Conservation (phyloP, 2,113 vertebrate species). For the Dipodomys stephensi region DNA sequence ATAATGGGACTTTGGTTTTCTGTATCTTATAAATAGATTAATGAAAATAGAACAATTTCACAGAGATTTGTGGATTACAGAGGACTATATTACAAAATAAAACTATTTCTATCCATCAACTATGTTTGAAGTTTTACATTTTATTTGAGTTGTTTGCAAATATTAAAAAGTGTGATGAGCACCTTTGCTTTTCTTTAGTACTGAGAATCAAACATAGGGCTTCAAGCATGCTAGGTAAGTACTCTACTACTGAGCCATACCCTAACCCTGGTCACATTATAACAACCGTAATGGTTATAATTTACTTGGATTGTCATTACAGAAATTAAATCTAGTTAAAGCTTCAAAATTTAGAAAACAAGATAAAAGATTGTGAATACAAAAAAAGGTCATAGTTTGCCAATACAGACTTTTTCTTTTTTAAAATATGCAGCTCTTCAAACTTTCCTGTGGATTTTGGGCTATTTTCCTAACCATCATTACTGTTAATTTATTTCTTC, state of each 20-base stretch:
- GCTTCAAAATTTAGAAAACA: too few species aligned
- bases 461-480: not conserved
- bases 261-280: not conserved
- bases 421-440: conserved; percentile 2
- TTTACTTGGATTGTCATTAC: conserved; percentile 31
- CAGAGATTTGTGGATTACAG: not conserved
- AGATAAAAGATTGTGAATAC: too few species aligned
- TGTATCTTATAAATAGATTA: not conserved
- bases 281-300: conserved; percentile 3
- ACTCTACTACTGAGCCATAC: not conserved
- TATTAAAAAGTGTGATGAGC: conserved; percentile 20
- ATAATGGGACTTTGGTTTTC: conserved; percentile 30
- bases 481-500: not conserved
- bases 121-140: conserved; percentile 35
- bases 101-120: not conserved
- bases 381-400: conserved; percentile 33
- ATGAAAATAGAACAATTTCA: conserved; percentile 8
- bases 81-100: conserved; percentile 54
- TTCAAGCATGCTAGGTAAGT: not conserved
- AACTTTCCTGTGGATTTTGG: not conserved
- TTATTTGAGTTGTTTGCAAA: not conserved
- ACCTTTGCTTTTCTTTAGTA: not conserved
- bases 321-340: not conserved
- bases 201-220: conserved; percentile 1
- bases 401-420: conserved; percentile 11